Evolutionary conservation across 2,113 vertebrate genomes (phyloP).

Genomic region (Dendrocopos noguchii): DNA sequence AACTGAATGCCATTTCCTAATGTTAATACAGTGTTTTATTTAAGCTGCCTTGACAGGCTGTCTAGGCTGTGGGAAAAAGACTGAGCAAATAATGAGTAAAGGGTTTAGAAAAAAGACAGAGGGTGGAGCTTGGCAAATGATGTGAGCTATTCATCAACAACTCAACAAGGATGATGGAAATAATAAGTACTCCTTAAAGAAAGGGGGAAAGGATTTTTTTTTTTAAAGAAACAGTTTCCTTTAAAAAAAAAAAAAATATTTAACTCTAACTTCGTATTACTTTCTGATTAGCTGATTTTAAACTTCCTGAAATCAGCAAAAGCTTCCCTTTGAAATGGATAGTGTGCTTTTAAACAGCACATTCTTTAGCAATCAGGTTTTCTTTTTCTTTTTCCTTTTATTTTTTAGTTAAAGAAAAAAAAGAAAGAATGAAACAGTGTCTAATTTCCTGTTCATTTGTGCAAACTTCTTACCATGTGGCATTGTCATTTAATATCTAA

Average conservation of each 20-base stretch:
- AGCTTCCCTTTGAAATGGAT: constrained; percentile 77
- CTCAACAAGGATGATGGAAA: constrained; percentile 80
- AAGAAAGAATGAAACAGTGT: constrained; percentile 72
- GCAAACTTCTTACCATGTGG: constrained; percentile 77
- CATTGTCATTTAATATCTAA: constrained; percentile 79
- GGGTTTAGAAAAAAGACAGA: constrained; percentile 77
- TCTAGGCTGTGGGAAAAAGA: constrained; percentile 90
- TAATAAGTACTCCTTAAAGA: constrained; percentile 77
- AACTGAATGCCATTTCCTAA: constrained; percentile 94
- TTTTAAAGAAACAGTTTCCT: constrained; percentile 74
- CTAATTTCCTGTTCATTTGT: constrained; percentile 74
- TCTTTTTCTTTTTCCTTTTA: no score
- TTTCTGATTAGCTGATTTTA: constrained; percentile 72
- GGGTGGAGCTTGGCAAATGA: constrained; percentile 83
- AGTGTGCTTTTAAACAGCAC: constrained; percentile 41
- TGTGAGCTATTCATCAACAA: constrained; percentile 81
- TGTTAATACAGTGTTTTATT: constrained; percentile 93
- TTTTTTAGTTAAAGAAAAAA: neutral
- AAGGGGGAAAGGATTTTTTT: constrained; percentile 65
- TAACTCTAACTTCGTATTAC: constrained; percentile 70
- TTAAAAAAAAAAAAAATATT: constrained; percentile 52
- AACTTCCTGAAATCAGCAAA: constrained; percentile 72
- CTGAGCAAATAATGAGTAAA: constrained; percentile 84
- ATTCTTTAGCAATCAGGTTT: constrained; percentile 72
- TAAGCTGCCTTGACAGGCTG: constrained; percentile 89